phyloP scores from a whole-genome alignment of 30 jellyfish, hydroid and myxozoan species.

The Aurelia sp. region DNA sequence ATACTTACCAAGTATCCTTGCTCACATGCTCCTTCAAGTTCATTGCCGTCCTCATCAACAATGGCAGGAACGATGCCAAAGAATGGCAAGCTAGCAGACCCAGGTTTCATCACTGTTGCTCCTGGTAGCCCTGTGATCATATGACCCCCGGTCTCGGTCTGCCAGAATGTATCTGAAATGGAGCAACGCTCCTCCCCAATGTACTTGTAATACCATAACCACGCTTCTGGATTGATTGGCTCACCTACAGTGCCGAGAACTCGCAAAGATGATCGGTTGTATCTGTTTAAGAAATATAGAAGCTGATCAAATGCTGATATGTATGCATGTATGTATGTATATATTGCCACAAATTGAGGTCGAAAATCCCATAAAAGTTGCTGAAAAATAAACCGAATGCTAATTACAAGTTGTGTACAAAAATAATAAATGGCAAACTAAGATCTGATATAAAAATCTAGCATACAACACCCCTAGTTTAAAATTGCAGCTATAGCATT shows the following conservation, averaged over 20 bases:
- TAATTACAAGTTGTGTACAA: too few species aligned
- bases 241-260: slow-evolving; percentile 99
- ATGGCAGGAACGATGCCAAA: slow-evolving; percentile 97
- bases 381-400: too few species aligned
- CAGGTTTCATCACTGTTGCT: slow-evolving; percentile 97
- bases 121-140: slow-evolving; percentile 99
- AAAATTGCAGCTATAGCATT: too few species aligned
- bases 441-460: too few species aligned
- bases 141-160: slow-evolving; percentile 99
- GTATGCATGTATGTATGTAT: too few species aligned
- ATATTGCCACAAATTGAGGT: too few species aligned
- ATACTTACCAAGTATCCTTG: slow-evolving; percentile 90
- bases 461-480: too few species aligned
- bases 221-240: slow-evolving; percentile 99
- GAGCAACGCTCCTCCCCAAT: slow-evolving; percentile 89
- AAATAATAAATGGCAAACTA: too few species aligned
- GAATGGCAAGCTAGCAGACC: slow-evolving; percentile 98
- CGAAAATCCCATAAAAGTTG: too few species aligned
- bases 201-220: slow-evolving; percentile 98
- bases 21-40: slow-evolving; percentile 77
- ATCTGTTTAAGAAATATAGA: slow-evolving; percentile 29
- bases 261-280: slow-evolving; percentile 81
- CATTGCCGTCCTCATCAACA: slow-evolving; percentile 97
- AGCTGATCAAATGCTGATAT: too few species aligned
- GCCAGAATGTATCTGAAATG: slow-evolving; percentile 97